Percentiles rank a stretch among this genome's conserved stretches.
phyloP scores from a whole-genome alignment of 2,797 vertebrate genomes.

The Acrossocheilus wenchowensis region DNA sequence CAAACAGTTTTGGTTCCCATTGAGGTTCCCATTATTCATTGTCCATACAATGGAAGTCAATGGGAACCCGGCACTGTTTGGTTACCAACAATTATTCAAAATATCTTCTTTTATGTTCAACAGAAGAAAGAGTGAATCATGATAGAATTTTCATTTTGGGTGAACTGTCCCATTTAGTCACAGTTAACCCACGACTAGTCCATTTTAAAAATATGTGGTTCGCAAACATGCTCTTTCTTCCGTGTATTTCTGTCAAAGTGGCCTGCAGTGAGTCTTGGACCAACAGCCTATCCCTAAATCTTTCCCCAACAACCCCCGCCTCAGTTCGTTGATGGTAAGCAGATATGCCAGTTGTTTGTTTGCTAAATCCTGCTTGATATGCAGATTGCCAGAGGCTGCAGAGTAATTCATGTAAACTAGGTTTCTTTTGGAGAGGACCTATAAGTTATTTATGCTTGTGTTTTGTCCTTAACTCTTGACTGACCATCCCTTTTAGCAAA shows the following conservation, averaged over 20 bases:
- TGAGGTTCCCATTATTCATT: not conserved
- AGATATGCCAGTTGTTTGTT: constrained; percentile 81
- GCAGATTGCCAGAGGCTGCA: constrained; percentile 79
- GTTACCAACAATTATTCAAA: not conserved
- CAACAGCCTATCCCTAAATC: constrained; percentile 59
- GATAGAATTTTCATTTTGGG: not conserved
- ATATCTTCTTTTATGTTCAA: not conserved
- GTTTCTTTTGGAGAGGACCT: constrained; percentile 75
- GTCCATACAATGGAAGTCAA: not conserved
- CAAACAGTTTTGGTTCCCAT: not conserved
- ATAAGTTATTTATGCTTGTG: constrained; percentile 76
- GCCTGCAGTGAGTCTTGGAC: constrained; percentile 44
- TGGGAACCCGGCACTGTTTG: not conserved
- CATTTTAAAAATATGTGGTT: constrained; percentile 3
- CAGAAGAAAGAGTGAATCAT: not conserved
- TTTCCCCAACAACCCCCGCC: constrained; percentile 66
- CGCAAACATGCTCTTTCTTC: constrained; percentile 10
- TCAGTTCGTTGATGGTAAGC: constrained; percentile 75
- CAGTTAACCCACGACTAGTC: not conserved
- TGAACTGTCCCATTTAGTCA: not conserved
- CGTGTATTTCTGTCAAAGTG: not conserved
- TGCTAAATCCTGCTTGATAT: constrained; percentile 79
- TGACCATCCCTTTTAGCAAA: constrained; percentile 9
- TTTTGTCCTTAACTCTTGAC: constrained; percentile 71
- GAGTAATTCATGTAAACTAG: constrained; percentile 85